phyloP scores from a whole-genome alignment of 2,797 vertebrate species.

The Myioborus melanocephalus region DNA sequence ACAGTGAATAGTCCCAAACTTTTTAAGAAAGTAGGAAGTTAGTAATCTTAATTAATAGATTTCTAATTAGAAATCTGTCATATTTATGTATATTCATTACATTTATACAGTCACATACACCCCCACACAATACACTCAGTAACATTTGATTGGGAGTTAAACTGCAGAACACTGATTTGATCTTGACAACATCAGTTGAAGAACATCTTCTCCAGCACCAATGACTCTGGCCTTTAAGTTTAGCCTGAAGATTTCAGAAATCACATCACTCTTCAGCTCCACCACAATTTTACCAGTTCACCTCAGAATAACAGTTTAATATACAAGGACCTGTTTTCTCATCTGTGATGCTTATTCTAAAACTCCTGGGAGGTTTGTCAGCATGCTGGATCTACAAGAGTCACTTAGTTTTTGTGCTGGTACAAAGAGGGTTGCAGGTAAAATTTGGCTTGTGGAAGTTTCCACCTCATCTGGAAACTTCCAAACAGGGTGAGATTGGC shows the following conservation, averaged over 20 bases:
- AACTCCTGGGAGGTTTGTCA: background rate
- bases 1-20: background rate
- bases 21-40: background rate
- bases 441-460: background rate
- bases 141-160: background rate
- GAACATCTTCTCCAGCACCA: background rate
- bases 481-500: background rate
- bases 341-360: background rate
- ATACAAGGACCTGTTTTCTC: background rate
- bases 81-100: background rate
- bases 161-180: background rate
- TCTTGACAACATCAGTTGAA: background rate
- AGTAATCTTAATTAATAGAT: background rate
- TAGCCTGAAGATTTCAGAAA: background rate
- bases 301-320: background rate
- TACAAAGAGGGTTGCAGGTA: background rate
- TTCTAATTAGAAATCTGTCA: background rate
- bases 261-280: background rate
- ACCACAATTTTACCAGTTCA: background rate
- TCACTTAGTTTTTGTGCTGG: background rate
- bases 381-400: background rate
- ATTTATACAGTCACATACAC: background rate
- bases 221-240: background rate
- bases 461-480: background rate
- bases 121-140: background rate